phyloP scores from a whole-genome alignment of 2,888 invertebrate species.

The Agonopterix heracliana region DNA sequence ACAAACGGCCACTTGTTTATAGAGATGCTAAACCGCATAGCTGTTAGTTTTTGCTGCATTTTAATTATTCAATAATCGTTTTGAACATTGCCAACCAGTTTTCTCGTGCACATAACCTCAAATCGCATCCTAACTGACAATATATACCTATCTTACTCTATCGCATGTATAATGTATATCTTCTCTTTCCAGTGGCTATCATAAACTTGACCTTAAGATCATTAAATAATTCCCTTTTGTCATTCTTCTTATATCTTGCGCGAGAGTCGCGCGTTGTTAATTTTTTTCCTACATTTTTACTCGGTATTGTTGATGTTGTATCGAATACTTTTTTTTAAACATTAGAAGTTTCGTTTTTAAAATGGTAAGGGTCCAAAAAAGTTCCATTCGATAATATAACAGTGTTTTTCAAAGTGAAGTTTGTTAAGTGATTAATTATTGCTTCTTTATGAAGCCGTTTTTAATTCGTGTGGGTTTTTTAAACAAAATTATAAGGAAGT shows the following conservation, averaged over 20 bases:
- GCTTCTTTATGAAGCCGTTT: neutral
- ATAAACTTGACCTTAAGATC: slow-evolving; percentile 59
- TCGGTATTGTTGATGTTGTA: slow-evolving; percentile 12
- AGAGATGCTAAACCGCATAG: too few species aligned
- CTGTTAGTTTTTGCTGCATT: neutral
- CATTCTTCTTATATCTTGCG: slow-evolving; percentile 39
- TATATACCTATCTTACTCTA: slow-evolving; percentile 15
- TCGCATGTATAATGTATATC: slow-evolving; percentile 12
- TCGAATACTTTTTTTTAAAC: slow-evolving; percentile 4
- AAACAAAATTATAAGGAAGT: slow-evolving; percentile 7
- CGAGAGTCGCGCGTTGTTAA: slow-evolving; percentile 34
- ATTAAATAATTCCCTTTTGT: slow-evolving; percentile 37
- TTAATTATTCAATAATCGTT: slow-evolving; percentile 26
- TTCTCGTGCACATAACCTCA: slow-evolving; percentile 34
- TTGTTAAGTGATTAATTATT: neutral
- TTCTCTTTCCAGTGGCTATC: slow-evolving; percentile 37
- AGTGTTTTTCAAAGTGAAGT: slow-evolving; percentile 6
- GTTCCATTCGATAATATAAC: slow-evolving; percentile 9
- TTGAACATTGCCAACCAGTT: slow-evolving; percentile 45
- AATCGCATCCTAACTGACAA: slow-evolving; percentile 17
- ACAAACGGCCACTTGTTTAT: too few species aligned
- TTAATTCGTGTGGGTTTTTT: slow-evolving; percentile 1
- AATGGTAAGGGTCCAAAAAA: slow-evolving; percentile 25
- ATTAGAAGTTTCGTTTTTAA: slow-evolving; percentile 8
- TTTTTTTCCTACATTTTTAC: slow-evolving; percentile 26